Conservation (phyloP, 2,888 invertebrate genomes). For the Plebejus anna region DNA sequence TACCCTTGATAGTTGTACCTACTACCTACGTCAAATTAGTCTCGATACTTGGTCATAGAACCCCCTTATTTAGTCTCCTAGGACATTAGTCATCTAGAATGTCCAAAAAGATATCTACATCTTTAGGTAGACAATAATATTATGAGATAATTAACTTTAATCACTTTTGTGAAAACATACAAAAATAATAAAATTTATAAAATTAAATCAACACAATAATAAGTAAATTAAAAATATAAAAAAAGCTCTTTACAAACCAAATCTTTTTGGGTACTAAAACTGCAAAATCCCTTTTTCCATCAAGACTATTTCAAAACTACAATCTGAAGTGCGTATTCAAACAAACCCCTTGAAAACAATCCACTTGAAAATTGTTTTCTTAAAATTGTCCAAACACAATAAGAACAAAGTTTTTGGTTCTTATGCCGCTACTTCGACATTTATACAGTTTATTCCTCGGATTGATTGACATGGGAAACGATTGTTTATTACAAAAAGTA, state of each 20-base stretch:
- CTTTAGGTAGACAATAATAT: no score
- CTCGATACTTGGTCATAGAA: background rate
- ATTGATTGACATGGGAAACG: constrained; percentile 73
- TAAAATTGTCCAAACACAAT: constrained; percentile 17
- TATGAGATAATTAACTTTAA: no score
- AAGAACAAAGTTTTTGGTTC: constrained; percentile 53
- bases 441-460: constrained; percentile 50
- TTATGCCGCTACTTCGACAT: constrained; percentile 51
- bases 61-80: background rate
- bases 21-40: constrained; percentile 4
- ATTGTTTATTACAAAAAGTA: constrained; percentile 28
- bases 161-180: no score
- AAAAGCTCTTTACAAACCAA: no score
- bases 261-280: background rate
- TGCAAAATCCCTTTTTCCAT: background rate
- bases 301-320: background rate
- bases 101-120: no score
- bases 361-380: constrained; percentile 49
- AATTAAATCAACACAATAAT: background rate
- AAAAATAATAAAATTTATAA: background rate
- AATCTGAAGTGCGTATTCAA: constrained; percentile 67
- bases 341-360: constrained; percentile 63
- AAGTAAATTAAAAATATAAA: no score
- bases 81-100: background rate
- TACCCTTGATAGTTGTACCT: constrained; percentile 52